Percentiles rank a stretch among this genome's conserved stretches.
Conservation (phyloP, 2,888 invertebrate species). For the Ennomos fuscantarius region DNA sequence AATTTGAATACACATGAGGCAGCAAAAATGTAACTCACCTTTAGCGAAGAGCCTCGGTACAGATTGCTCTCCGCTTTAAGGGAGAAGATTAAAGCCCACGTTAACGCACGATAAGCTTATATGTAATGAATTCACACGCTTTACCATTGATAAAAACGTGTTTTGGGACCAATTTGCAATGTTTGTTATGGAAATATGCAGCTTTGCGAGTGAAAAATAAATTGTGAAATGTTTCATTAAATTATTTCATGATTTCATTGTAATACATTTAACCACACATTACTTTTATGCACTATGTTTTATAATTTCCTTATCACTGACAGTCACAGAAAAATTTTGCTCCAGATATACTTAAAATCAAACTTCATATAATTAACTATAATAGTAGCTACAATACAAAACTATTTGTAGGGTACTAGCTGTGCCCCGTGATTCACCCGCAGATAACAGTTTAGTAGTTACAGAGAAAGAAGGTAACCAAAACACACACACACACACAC, state of each 20-base stretch:
- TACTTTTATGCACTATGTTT: too few species aligned
- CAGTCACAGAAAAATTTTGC: too few species aligned
- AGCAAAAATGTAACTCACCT: slow-evolving; percentile 44
- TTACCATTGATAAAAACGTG: slow-evolving; percentile 47
- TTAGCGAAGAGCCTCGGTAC: slow-evolving; percentile 28
- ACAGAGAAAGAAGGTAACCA: too few species aligned
- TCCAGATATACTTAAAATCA: too few species aligned
- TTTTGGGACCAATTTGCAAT: slow-evolving; percentile 28
- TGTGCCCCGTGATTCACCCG: too few species aligned
- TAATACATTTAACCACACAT: too few species aligned
- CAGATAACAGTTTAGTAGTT: too few species aligned
- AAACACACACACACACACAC: too few species aligned
- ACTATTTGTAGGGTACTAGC: too few species aligned
- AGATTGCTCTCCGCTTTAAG: slow-evolving; percentile 42
- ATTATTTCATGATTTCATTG: not conserved
- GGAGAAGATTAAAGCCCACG: slow-evolving; percentile 50
- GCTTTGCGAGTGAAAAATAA: slow-evolving; percentile 8
- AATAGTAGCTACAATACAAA: too few species aligned
- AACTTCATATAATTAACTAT: too few species aligned
- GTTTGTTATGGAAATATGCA: slow-evolving; percentile 29
- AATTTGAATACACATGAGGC: slow-evolving; percentile 47
- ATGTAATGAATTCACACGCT: slow-evolving; percentile 49
- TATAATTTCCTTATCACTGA: too few species aligned
- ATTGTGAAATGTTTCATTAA: not conserved
- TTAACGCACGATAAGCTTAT: slow-evolving; percentile 46